Percentiles rank a stretch among this genome's conserved stretches.
phyloP scores from a whole-genome alignment of 53 echinoderm and acorn worm species.

The Holothuria scabra region DNA sequence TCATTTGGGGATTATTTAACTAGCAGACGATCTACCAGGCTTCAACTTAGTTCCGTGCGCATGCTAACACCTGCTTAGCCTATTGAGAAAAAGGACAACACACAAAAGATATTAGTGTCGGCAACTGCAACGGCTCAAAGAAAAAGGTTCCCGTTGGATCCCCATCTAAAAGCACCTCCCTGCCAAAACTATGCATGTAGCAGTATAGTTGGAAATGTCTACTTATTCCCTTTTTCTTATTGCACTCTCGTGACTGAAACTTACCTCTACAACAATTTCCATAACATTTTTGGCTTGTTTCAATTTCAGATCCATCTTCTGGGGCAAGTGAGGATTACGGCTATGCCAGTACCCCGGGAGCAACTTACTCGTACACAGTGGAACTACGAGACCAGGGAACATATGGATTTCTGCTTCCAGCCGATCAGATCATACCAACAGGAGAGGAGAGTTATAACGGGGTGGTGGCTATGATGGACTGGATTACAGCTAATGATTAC shows the following conservation, averaged over 20 bases:
- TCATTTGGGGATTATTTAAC: too few relatives aligned
- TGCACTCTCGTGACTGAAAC: neutral
- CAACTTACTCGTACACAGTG: constrained; percentile 82
- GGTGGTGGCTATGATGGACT: constrained; percentile 52
- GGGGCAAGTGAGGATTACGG: constrained; percentile 86
- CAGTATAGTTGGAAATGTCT: too few relatives aligned
- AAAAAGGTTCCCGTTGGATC: too few relatives aligned
- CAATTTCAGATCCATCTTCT: constrained; percentile 70
- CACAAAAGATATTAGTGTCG: too few relatives aligned
- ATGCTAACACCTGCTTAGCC: too few relatives aligned
- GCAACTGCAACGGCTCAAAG: too few relatives aligned
- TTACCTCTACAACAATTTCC: neutral
- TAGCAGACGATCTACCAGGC: too few relatives aligned
- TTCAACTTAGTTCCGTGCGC: too few relatives aligned
- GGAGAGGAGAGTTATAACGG: constrained; percentile 79
- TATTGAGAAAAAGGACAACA: too few relatives aligned
- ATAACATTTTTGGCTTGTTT: neutral
- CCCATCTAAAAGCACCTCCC: too few relatives aligned
- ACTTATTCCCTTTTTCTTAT: too few relatives aligned
- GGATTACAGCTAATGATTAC: constrained; percentile 11
- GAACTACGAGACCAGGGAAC: constrained; percentile 83
- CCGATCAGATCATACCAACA: constrained; percentile 68
- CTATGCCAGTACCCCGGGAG: constrained; percentile 67
- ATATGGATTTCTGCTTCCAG: constrained; percentile 80
- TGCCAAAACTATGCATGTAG: too few relatives aligned